A percentile compares a stretch with the other conserved stretches of the same genome.
phyloP scores from a whole-genome alignment of 2,797 vertebrate genomes.

The Brotula barbata region DNA sequence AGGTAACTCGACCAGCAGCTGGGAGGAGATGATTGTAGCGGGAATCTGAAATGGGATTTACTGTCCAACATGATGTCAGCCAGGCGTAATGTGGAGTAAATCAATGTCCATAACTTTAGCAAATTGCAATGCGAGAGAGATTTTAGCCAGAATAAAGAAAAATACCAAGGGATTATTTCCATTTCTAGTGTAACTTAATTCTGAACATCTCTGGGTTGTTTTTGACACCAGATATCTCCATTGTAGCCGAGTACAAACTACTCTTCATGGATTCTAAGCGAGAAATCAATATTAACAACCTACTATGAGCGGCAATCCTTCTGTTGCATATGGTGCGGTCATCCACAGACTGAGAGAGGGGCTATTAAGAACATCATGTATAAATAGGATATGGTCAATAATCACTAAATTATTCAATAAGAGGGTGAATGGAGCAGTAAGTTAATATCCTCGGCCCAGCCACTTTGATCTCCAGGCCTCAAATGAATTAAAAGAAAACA shows the following conservation, averaged over 20 bases:
- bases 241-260: conserved; percentile 18
- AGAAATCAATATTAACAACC: conserved; percentile 62
- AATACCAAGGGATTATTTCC: conserved; percentile 29
- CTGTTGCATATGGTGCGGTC: conserved; percentile 50
- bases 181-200: conserved; percentile 34
- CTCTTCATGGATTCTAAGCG: conserved; percentile 22
- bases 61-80: conserved; percentile 26
- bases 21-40: background rate
- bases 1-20: conserved; percentile 51
- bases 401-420: conserved; percentile 78
- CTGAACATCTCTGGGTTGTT: conserved; percentile 37
- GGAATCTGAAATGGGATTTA: conserved; percentile 7
- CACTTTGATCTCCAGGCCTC: conserved; percentile 38
- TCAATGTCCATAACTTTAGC: conserved; percentile 39
- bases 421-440: conserved; percentile 61
- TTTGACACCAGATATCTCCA: conserved; percentile 45
- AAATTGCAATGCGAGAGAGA: conserved; percentile 18
- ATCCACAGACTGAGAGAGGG: conserved; percentile 38
- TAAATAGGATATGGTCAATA: conserved; percentile 74
- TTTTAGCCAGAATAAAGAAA: conserved; percentile 22
- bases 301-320: conserved; percentile 56
- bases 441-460: conserved; percentile 51
- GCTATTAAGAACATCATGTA: conserved; percentile 55
- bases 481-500: conserved; percentile 23
- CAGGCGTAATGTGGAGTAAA: conserved; percentile 38